Conservation (phyloP, 2,888 invertebrate species). For the Tolmerus cingulatus region DNA sequence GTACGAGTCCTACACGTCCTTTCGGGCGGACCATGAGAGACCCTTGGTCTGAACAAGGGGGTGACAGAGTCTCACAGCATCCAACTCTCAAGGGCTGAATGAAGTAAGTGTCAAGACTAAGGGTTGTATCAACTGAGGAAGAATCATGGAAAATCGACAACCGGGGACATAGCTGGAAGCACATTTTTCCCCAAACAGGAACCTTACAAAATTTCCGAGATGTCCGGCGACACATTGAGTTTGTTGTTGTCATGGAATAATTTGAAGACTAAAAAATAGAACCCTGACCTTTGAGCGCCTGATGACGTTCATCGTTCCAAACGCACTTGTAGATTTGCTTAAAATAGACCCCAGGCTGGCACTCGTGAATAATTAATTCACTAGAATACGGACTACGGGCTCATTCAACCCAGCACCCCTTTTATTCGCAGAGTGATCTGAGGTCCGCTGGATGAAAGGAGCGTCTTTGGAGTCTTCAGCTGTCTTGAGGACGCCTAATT, state of each 20-base stretch:
- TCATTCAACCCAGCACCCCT: neutral
- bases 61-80: neutral
- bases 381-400: neutral
- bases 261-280: neutral
- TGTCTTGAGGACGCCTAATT: slow-evolving; percentile 17
- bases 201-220: neutral
- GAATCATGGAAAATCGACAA: slow-evolving; percentile 21
- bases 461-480: neutral
- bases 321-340: neutral
- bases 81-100: neutral
- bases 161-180: neutral
- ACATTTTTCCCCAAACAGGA: neutral
- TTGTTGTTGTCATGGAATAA: neutral
- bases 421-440: neutral
- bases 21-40: neutral
- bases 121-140: slow-evolving; percentile 17
- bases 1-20: neutral
- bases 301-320: neutral
- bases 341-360: neutral
- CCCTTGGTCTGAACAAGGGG: neutral
- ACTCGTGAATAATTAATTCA: neutral
- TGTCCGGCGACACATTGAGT: neutral
- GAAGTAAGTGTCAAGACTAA: neutral
- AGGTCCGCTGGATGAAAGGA: neutral
- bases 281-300: neutral